These are phyloP conservation scores for Coreoperca whiteheadi DNA, from an alignment of 2,113 vertebrate genomes.

Conservation along the genomic window DNA sequence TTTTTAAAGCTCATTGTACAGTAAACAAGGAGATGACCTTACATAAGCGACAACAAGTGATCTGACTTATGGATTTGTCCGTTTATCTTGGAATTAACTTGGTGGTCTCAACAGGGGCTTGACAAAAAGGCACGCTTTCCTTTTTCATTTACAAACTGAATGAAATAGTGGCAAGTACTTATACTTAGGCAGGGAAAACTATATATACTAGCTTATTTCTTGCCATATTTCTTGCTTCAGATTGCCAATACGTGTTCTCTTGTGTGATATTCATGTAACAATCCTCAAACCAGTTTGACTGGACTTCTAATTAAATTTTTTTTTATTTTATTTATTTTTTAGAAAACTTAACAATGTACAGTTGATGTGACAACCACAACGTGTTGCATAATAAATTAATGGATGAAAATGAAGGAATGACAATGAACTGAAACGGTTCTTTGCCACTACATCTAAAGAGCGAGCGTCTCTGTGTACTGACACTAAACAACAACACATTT, in stretches of 20 bases:
- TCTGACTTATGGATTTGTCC: neutral
- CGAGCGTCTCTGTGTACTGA: neutral
- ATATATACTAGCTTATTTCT: neutral
- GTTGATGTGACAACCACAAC: neutral
- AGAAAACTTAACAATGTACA: too few species aligned
- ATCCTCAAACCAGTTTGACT: neutral
- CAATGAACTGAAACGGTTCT: neutral
- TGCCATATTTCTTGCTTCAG: neutral
- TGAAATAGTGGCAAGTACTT: neutral
- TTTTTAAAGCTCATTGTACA: neutral
- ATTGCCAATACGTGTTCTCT: neutral
- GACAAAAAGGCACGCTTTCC: neutral
- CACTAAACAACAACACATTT: neutral
- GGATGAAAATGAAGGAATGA: neutral
- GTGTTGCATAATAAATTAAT: neutral
- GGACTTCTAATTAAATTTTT: neutral
- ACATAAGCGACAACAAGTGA: neutral
- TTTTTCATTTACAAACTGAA: slow-evolving; percentile 8
- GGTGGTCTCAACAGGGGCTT: neutral
- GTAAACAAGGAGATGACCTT: neutral
- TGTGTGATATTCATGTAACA: neutral
- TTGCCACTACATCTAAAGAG: neutral
- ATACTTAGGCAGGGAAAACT: neutral
- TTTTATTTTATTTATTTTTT: too few species aligned
- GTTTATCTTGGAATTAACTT: slow-evolving; percentile 1